Base-by-base conservation (phyloP, 2,888 invertebrate species). In the Eristalis tenax region DNA sequence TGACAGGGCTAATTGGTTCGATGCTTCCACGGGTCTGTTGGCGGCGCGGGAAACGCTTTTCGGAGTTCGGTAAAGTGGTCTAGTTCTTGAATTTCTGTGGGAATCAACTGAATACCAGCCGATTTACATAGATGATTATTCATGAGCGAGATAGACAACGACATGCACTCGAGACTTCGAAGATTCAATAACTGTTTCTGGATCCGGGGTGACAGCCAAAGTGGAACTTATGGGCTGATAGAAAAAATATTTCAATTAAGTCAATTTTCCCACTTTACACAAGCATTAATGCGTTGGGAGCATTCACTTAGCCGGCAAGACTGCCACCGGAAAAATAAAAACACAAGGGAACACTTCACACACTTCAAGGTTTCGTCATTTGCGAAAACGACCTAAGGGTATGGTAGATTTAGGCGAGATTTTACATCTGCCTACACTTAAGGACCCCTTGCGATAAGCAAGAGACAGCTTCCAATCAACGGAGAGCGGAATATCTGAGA, bases 1-100 rank as follows among this genome's bases (percentile, higher is more conserved):
- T 66, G 73, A 80, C 66, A 73, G 74, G 35, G 50, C 80, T 80
- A 80, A 80, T 80, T 80, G 80, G 73, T 68, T 61, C 32, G 50
- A 56, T 26, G 10, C 8, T 18, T 56, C 23, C 61, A 65, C 50
- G 32, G 43, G 56, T 4, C 23, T 57, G 15, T 10, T 3, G 26
- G 26, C 26, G 32, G 4, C 32, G 32, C 13, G 71, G 56, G 38
- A 63, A 63, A 8, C 59, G 26, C 59, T 56, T 50, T 13, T 23
- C 13, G 13, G 6, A 38, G 4, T 22, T 23, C 18, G 59, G 40
- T 38, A n/a, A 63, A 63, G 78, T 56, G 78, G 64, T 70, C 43
- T 50, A 56, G 70, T 64, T 40, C 18, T 79, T 59, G 65, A 65
- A 26, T 66, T 71, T 79, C 32, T 65, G 6, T 43, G 23, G 57